A percentile compares a stretch with the other conserved stretches of the same genome.
Conservation (phyloP, 2,113 vertebrate genomes). For the Aptenodytes patagonicus region DNA sequence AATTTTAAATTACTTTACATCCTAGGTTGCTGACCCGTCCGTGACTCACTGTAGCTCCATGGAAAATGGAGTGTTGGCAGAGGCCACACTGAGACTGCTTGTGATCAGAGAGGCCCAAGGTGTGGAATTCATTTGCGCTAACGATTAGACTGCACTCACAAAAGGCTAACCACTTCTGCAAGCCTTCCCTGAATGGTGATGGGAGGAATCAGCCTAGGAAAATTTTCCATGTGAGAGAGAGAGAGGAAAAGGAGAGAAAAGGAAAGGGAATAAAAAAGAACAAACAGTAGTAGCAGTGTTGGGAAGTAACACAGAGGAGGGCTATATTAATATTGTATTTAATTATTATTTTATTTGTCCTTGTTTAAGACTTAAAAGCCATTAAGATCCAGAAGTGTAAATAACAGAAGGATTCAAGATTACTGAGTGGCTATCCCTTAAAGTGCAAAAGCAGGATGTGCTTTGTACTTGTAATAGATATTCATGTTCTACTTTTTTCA, state of each 20-base stretch:
- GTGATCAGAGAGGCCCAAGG: neutral
- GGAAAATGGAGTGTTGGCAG: neutral
- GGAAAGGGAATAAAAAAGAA: neutral
- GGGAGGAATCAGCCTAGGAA: neutral
- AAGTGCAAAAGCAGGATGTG: neutral
- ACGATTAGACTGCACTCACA: neutral
- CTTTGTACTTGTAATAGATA: neutral
- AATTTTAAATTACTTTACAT: neutral
- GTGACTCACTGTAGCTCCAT: neutral
- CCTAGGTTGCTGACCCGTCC: neutral
- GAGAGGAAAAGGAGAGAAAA: neutral
- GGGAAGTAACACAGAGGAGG: neutral
- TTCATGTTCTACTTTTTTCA: neutral
- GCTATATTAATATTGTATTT: neutral
- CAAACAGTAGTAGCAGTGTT: neutral
- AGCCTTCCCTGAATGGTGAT: neutral
- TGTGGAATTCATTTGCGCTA: neutral
- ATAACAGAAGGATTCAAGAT: neutral
- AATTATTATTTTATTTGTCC: neutral
- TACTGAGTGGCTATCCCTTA: neutral
- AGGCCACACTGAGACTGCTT: neutral
- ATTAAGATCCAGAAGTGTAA: neutral
- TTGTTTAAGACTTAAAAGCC: neutral
- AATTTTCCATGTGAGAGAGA: neutral
- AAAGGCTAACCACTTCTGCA: neutral